Evolutionary conservation across 2,888 invertebrate species (phyloP), one percentile per base, ranked within the genome.

Genomic region (Agelastica alni): DNA sequence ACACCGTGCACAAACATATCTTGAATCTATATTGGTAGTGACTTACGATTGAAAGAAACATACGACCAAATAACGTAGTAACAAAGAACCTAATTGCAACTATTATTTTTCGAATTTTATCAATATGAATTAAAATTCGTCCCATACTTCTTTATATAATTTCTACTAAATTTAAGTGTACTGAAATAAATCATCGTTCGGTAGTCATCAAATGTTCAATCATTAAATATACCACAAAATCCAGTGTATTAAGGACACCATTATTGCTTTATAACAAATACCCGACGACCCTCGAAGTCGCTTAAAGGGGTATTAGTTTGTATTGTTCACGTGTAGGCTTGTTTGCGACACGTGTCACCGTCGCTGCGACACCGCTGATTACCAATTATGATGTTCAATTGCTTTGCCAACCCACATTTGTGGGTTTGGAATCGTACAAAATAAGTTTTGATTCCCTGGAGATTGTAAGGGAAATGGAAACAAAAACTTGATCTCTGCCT

Each of bases 371-470:
- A 67, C 68, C 70, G 64, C 67, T 70, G 70, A 71, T 72, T 71
- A 71, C 71, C 70, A 69, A 71, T 72, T 73, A 73, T 70, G 70
- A 68, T 67, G 71, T 72, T 71, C 71, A 72, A 72, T 73, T 73
- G 71, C 70, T 68, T 67, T 63, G 63, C 62, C 60, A 59, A 61
- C 60, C 63, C 58, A 54, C 61, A 53, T 49, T 47, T 30, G 56
- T n/a, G 56, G 59, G 56, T 59, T 62, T 58, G 62, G 60, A 62
- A 61, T 62, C 56, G 64, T 64, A 66, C 62, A 65, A 65, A 66
- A 65, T 67, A 65, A 64, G 63, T 39, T 62, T 63, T 53, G 52
- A 55, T 56, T 60, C 62, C 57, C 62, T 42, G 10, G 58, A 37
- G 62, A 44, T 30, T 53, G 26, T 10, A 12, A 44, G 46, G 42